A percentile compares a stretch with the other conserved stretches of the same genome.
Evolutionary conservation across 2,113 vertebrate genomes (phyloP).

Genomic region (Etia nguti): DNA sequence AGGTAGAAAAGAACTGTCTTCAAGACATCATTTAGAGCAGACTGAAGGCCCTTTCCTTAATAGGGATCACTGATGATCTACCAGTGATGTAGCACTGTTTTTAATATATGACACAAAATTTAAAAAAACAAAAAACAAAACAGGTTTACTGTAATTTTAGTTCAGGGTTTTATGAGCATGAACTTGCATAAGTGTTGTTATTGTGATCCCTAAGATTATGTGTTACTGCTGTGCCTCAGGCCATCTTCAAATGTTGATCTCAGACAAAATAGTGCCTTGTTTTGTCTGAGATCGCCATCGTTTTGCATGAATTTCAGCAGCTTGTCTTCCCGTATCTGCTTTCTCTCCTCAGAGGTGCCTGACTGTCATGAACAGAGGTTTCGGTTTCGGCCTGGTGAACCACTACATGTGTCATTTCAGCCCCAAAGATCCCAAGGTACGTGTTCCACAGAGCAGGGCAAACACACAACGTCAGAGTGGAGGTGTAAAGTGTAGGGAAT

Average conservation of each 20-base stretch:
- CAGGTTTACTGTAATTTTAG: background rate
- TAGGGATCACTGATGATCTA: background rate
- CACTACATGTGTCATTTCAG: conserved; percentile 93
- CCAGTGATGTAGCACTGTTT: background rate
- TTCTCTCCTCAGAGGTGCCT: conserved; percentile 80
- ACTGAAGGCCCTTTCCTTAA: background rate
- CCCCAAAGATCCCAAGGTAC: conserved; percentile 92
- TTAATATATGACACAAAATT: background rate
- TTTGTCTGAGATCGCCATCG: background rate
- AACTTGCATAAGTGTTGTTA: background rate
- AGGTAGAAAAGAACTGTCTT: too few relatives aligned
- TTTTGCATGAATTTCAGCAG: background rate
- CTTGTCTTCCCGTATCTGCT: background rate
- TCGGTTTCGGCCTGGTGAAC: conserved; percentile 89
- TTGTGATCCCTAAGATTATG: background rate
- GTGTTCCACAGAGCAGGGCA: background rate
- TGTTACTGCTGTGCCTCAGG: background rate
- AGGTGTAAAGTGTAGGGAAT: background rate
- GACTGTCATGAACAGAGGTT: conserved; percentile 95
- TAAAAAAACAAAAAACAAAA: background rate
- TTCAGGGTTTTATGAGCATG: accelerated
- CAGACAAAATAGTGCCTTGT: background rate
- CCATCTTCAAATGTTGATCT: background rate
- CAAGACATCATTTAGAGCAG: too few relatives aligned
- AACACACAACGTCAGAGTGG: background rate